A percentile compares a stretch with the other conserved stretches of the same genome.
Conservation (phyloP, 2,113 vertebrate genomes). For the Xiphophorus couchianus region DNA sequence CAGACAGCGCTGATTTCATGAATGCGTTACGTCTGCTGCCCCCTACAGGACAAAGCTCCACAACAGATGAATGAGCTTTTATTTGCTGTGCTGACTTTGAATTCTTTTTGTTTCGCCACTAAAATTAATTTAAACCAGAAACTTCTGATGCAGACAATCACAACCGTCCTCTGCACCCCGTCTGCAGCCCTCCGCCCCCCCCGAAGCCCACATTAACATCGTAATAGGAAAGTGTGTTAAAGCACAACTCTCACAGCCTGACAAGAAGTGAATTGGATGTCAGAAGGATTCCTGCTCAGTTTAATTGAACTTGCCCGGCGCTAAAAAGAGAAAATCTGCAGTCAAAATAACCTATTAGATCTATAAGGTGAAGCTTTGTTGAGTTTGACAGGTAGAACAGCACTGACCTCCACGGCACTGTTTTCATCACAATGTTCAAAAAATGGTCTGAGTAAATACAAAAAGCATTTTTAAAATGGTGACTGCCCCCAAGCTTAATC, state of each 20-base stretch:
- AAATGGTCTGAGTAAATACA: too few relatives aligned
- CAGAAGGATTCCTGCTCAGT: constrained; percentile 93
- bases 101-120: background rate
- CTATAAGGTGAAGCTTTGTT: constrained; percentile 89
- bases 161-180: constrained; percentile 9
- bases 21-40: background rate
- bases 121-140: constrained; percentile 30
- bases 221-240: constrained; percentile 89
- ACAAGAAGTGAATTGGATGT: constrained; percentile 93
- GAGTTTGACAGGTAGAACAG: constrained; percentile 72
- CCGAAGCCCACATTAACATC: constrained; percentile 86
- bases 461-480: too few relatives aligned
- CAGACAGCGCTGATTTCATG: background rate
- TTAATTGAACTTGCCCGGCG: constrained; percentile 92
- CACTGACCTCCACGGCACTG: too few relatives aligned
- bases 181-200: background rate
- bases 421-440: too few relatives aligned
- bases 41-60: constrained; percentile 12
- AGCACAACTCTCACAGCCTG: constrained; percentile 86
- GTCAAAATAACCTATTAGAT: constrained; percentile 93
- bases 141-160: constrained; percentile 27
- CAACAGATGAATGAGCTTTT: constrained; percentile 1
- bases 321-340: constrained; percentile 84
- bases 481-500: too few relatives aligned
- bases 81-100: constrained; percentile 1